Evolutionary conservation across 2,888 invertebrate species (phyloP), one percentile per base, ranked within the genome.

Genomic region (Galeopsomyia nigrocyanea): DNA sequence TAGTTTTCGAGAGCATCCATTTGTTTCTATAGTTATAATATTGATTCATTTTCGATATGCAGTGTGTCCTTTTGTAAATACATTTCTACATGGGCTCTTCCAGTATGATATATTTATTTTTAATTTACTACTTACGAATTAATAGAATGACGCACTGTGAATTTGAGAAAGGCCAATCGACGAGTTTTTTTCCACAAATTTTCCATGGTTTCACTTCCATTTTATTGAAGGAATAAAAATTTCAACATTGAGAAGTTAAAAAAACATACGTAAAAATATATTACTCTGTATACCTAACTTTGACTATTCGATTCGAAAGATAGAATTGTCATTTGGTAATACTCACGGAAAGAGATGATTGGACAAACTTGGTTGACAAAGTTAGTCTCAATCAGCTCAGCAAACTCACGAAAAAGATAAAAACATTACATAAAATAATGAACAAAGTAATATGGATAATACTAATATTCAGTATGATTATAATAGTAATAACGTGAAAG

Each of bases 71-170:
- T 80, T 81, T 82, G 82, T 83, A 83, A 80, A 84, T 83, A 83
- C 80, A 75, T 80, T 81, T 82, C 78, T 81, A 79, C 77, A 79
- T 74, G 76, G 76, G 80, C 78, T 82, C 83, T 83, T 83, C 82
- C 83, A 83, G 73, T 81, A 79, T 77, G 78, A 79, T 80, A 81
- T 83, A 83, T 83, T 83, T 84, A 82, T 83, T 82, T 82, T 80
- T 80, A 76, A 79, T 75, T 79, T 81, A 77, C 75, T 47, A 66
- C 64, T 71, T 74, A 74, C 71, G 67, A 76, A 60, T 76, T 74
- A 39, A 71, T 75, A 68, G 64, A 53, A 71, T 68, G 67, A 74
- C 66, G 68, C 67, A 71, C 39, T 73, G 71, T 74, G 68, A 62
- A 74, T 71, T 71, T 74, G 60, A 65, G 68, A 73, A 57, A 60